Base-by-base conservation (phyloP, 2,888 invertebrate genomes). In the Rugalucina vietnamica region DNA sequence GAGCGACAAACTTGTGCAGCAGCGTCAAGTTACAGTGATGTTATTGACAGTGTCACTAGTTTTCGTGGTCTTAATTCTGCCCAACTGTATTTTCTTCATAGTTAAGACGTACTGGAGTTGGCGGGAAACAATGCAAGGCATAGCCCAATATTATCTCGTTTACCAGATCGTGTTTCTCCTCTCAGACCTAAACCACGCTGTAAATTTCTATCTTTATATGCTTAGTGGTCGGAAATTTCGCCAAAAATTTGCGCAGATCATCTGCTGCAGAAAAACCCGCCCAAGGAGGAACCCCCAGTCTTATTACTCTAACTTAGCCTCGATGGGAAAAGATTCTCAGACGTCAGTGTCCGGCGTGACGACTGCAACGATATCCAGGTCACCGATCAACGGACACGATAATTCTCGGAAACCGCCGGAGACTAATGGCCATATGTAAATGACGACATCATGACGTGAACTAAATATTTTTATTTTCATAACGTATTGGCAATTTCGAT, bases 11-110 rank as follows among this genome's bases (percentile, higher is more conserved):
- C 77, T 85, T 32, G 76, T 87, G n/a, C 91, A 92, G 39, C 92
- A 92, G 65, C 84, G 88, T 14, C 93, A 93, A 79, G 89, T 92
- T 29, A 92, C 93, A 1, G 81, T 91, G 57, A 93, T 93, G 93
- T 78, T 93, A 36, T 75, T 92, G 3, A 88, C 91, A 18, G 88
- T 91, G 50, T 91, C 91, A 10, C 72, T 92, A 5, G 90, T 89
- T 21, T 93, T 92, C 69, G 85, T 92, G 21, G n/a, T 91, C 18
- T 88, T 92, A 1, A 89, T 90, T 18, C 72, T 92, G 65, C 93
- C 93, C 12, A 89, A 91, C 85, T 91, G 91, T 79, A 72, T 91
- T 3, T 92, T 91, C 84, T 92, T 91, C 74, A 89, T 92, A 65
- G 82, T 87, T 24, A 81, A 86, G 34, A 84, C 86, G n/a, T 85